Base-by-base conservation (phyloP, 1,140 invertebrate genomes). In the Ceratina australensis region DNA sequence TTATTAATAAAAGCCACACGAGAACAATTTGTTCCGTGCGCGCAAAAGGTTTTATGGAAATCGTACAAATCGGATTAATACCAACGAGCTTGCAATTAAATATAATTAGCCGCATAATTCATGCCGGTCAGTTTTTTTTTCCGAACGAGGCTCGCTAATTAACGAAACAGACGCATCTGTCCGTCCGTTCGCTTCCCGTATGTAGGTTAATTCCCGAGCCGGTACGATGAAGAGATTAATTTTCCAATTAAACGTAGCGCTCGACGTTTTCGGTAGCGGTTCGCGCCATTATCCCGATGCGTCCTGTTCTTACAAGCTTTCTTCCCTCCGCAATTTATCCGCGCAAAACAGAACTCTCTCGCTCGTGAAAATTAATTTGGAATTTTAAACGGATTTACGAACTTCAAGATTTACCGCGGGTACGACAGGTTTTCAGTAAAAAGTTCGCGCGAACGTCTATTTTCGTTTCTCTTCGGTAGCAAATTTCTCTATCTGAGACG, bases 141-240 rank as follows among this genome's bases (percentile, higher is more conserved):
- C 64, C 74, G 22, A 20, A 64, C 49, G 73, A 78, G 72, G 68
- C 50, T 52, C n/a, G 50, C 50, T 66, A 81, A 82, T 81, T 82
- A 83, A 69, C 64, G 67, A 42, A 42, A 54, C 50, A 82, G 52
- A 52, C 24, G 68, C 52, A 24, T 56, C 64, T 67, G 52, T 22
- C 26, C 8, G 18, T 49, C 16, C 52, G 22, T 16, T 42, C 33
- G 18, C 24, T 47, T 20, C 15, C 24, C 33, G 47, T 60, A 71
- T 71, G 64, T 76, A 63, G 73, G 56, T 78, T 81, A 78, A 72
- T 54, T 63, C 22, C 16, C 22, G 33, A 26, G 47, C 54, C 76
- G n/a, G 49, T 16, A 42, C 66, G 67, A 50, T 18, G 22, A 8
- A 60, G 33, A 67, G 61, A 76, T 80, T 63, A 49, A 63, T 75